These are phyloP conservation scores for Sminthurides aquaticus DNA, from an alignment of 2,888 invertebrate species.

Conservation along the genomic window DNA sequence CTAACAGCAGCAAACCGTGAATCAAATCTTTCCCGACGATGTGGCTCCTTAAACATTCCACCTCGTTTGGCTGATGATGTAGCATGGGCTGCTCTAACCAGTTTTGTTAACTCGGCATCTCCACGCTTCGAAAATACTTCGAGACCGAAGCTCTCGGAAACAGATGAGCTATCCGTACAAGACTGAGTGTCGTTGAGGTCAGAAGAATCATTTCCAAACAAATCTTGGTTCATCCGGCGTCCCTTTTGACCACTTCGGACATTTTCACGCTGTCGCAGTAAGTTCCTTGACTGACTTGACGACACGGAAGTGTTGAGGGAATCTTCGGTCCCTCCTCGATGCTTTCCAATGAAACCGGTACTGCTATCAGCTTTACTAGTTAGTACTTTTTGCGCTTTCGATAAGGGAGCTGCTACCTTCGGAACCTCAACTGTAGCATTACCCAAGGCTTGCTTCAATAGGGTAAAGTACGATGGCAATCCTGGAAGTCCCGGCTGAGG, in stretches of 20 bases:
- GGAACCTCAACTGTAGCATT: neutral
- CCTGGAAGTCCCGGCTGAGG: constrained; percentile 16
- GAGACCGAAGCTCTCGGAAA: constrained; percentile 8
- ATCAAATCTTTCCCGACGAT: neutral
- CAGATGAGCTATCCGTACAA: constrained; percentile 11
- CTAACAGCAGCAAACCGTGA: neutral
- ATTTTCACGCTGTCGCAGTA: neutral
- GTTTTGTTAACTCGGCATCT: constrained; percentile 5
- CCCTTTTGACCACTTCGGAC: neutral
- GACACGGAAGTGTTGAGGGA: neutral
- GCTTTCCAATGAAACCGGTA: neutral
- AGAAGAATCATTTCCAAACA: neutral
- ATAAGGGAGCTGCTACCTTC: neutral
- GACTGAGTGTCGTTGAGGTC: neutral
- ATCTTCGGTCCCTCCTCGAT: neutral
- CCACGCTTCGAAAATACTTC: constrained; percentile 10
- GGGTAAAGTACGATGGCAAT: constrained; percentile 20
- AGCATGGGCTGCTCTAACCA: neutral
- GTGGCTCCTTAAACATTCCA: neutral
- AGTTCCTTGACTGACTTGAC: neutral
- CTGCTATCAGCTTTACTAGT: constrained; percentile 7
- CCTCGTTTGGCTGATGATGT: neutral
- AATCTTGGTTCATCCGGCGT: neutral
- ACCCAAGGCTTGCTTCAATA: constrained; percentile 17
- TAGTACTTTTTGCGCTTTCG: neutral